phyloP scores from a whole-genome alignment of 2,797 vertebrate species.

The Scarus forsteni region DNA sequence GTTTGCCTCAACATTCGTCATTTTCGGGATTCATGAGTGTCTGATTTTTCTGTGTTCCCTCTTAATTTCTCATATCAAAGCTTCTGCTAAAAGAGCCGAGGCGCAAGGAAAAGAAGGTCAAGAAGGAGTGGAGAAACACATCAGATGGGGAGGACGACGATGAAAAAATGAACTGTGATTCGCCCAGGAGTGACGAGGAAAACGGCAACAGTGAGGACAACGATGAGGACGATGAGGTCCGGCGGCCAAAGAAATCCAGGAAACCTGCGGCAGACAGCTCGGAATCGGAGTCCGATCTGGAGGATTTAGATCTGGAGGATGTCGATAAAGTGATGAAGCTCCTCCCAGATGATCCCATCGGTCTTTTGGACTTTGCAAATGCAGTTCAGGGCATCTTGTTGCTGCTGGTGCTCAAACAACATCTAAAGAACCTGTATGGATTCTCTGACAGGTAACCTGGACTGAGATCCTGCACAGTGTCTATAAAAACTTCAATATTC shows the following conservation, averaged over 20 bases:
- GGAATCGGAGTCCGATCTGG: conserved; percentile 90
- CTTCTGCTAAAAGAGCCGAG: conserved; percentile 90
- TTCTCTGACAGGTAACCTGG: conserved; percentile 93
- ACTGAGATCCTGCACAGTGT: not conserved
- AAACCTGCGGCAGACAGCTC: conserved; percentile 85
- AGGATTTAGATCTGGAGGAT: conserved; percentile 91
- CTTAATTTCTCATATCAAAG: conserved; percentile 67
- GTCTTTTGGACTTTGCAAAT: conserved; percentile 95
- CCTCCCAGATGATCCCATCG: conserved; percentile 90
- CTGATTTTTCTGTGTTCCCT: not conserved
- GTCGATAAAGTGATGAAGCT: conserved; percentile 93
- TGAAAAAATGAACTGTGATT: conserved; percentile 74
- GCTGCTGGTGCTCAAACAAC: conserved; percentile 96
- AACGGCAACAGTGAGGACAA: conserved; percentile 65
- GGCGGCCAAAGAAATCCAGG: conserved; percentile 86
- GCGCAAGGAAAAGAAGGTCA: conserved; percentile 74
- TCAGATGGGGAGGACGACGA: conserved; percentile 73
- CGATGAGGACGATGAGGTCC: conserved; percentile 77
- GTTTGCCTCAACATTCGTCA: not conserved
- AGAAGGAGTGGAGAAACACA: conserved; percentile 64
- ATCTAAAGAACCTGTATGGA: conserved; percentile 97
- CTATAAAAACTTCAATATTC: not conserved
- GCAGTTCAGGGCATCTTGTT: conserved; percentile 97
- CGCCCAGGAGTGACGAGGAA: conserved; percentile 72
- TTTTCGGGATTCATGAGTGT: not conserved